A percentile compares a stretch with the other conserved stretches of the same genome.
Conservation (phyloP, 2,113 vertebrate species). For the Brevimyrus niger region DNA sequence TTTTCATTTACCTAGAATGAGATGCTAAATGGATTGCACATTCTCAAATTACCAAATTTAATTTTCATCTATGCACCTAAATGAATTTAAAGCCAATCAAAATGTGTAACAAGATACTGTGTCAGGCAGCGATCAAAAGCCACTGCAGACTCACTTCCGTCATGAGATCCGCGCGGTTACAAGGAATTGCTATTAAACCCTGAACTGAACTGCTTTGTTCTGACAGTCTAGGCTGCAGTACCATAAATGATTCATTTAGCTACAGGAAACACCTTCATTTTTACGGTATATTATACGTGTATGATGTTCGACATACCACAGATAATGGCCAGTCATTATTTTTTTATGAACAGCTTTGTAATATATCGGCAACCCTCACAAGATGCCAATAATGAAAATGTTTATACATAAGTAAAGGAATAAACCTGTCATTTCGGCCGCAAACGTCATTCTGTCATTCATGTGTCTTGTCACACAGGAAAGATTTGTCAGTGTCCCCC, state of each 20-base stretch:
- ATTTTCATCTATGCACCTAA: background rate
- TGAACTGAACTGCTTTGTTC: background rate
- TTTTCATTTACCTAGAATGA: background rate
- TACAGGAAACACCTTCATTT: background rate
- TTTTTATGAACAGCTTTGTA: background rate
- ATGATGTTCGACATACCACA: background rate
- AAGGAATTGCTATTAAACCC: background rate
- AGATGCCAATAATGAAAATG: background rate
- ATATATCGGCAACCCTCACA: background rate
- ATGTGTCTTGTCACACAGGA: background rate
- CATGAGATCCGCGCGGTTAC: background rate
- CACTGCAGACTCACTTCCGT: background rate
- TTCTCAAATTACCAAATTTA: background rate
- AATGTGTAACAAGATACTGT: conserved; percentile 4
- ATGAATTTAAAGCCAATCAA: background rate
- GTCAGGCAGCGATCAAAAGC: background rate
- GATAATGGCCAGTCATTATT: background rate
- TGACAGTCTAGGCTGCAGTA: background rate
- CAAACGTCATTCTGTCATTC: conserved; percentile 6
- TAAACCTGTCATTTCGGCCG: background rate
- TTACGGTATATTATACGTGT: background rate
- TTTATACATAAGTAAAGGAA: conserved; percentile 4
- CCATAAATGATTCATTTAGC: background rate
- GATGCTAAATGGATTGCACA: background rate
- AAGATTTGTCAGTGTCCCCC: background rate